These are phyloP conservation scores for Pseudeuparius sepicola DNA, from an alignment of 2,888 invertebrate genomes.

Conservation along the genomic window DNA sequence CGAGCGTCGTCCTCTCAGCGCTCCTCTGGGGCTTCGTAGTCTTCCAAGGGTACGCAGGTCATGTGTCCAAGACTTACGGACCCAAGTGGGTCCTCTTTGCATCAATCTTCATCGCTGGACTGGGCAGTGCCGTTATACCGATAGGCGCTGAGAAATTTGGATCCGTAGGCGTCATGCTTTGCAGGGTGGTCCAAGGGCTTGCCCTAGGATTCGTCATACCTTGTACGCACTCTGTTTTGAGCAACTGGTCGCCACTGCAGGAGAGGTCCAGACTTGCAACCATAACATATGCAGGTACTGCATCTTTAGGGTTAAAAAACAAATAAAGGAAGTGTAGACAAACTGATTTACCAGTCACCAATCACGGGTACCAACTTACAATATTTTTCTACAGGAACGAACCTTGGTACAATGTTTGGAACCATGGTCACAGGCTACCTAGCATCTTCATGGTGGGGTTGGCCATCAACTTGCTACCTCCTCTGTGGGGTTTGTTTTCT, in stretches of 20 bases:
- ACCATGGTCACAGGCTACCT: slow-evolving; percentile 65
- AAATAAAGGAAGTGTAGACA: too few relatives aligned
- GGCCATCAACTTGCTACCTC: slow-evolving; percentile 70
- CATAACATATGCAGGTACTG: slow-evolving; percentile 53
- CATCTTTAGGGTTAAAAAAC: too few relatives aligned
- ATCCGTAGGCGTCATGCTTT: slow-evolving; percentile 10
- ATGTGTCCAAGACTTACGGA: background rate
- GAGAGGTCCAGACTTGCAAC: slow-evolving; percentile 65
- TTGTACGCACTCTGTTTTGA: too few relatives aligned
- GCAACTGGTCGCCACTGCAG: too few relatives aligned
- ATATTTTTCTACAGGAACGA: slow-evolving; percentile 8
- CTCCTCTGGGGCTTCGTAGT: slow-evolving; percentile 10
- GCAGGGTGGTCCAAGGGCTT: slow-evolving; percentile 9
- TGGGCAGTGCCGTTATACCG: slow-evolving; percentile 3
- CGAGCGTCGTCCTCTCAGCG: slow-evolving; percentile 7
- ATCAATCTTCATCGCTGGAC: background rate
- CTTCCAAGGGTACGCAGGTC: slow-evolving; percentile 6
- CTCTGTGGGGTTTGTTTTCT: slow-evolving; percentile 53
- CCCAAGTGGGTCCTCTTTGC: slow-evolving; percentile 1
- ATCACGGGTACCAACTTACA: background rate
- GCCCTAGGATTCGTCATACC: too few relatives aligned
- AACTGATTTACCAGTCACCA: too few relatives aligned
- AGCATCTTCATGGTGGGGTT: slow-evolving; percentile 56
- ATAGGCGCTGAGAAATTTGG: slow-evolving; percentile 5
- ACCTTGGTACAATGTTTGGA: slow-evolving; percentile 66